Evolutionary conservation across 2,797 vertebrate genomes (phyloP), one percentile per base, ranked within the genome.

Genomic region (Valencia hispanica): DNA sequence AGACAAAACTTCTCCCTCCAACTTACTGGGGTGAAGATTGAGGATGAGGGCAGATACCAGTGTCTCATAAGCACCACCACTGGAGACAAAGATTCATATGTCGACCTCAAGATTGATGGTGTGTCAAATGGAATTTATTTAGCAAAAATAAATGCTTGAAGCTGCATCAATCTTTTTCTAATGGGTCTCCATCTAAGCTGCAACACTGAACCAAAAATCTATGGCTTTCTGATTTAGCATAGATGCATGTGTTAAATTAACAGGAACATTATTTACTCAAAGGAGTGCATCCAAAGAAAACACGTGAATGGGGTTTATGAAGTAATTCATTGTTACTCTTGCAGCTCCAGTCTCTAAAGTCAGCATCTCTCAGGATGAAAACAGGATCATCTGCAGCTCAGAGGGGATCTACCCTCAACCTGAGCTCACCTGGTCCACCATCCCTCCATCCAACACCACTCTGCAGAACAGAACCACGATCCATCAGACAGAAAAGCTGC

Each of bases 1-100:
- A 41, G 22, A 9, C 94, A 95, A 77, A 95, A 96, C 15, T 90
- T 90, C 4, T 96, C 95, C 0, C 91, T 97, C 4, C 74, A 7
- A 43, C 81, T 97, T 45, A 89, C 3, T 12, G 65, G 75, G 8
- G 50, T 95, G 70, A 30, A 20, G 0, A 0, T 94, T 48, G 34
- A 70, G 72, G 96, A 96, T 32, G 34, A 88, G 57, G 94, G 92
- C 8, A 68, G 0, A 69, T 97, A 96, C 0, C 43, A 2, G 0
- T 97, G 96, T 53, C 96, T 94, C 0, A 84, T 85, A 39, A 92
- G 91, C 83, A 94, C 89, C 79, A 1, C 0, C 0, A 0, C 0
- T 4, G 3, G 0, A 30, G 34, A 48, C 7, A 20, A 36, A 4
- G 73, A 75, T 59, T n/a, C 0, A 1, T 74, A 45, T 48, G 22